Evolutionary conservation across 2,888 invertebrate genomes (phyloP).

Genomic region (Caenorhabditis auriculariae): DNA sequence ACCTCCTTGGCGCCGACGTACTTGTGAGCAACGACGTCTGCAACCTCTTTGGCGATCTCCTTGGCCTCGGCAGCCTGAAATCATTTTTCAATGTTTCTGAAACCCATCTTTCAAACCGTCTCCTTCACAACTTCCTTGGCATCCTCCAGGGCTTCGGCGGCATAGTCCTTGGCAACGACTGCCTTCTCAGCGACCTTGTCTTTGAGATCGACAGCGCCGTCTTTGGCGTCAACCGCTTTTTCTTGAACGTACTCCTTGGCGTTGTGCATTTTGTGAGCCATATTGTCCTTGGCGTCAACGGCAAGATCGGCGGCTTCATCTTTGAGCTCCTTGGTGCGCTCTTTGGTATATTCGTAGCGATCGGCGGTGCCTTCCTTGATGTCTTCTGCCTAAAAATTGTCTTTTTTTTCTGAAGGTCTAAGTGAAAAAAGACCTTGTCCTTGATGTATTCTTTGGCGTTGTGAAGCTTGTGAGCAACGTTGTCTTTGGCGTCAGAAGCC

Average conservation of each 20-base stretch:
- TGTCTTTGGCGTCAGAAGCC: neutral
- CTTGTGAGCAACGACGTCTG: too few species aligned
- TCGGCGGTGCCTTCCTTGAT: neutral
- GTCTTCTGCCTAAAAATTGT: too few species aligned
- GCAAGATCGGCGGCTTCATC: too few species aligned
- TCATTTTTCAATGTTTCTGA: too few species aligned
- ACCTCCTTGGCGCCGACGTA: too few species aligned
- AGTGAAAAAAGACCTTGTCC: neutral
- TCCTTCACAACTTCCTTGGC: slow-evolving; percentile 5
- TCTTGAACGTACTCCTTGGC: neutral
- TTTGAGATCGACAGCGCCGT: neutral
- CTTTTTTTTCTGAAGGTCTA: too few species aligned
- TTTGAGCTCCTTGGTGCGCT: too few species aligned
- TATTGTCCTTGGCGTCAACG: neutral
- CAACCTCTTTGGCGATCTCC: too few species aligned
- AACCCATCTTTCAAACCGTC: too few species aligned
- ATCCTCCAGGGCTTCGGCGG: neutral
- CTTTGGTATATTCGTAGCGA: neutral
- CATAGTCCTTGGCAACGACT: slow-evolving; percentile 2
- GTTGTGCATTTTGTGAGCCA: neutral
- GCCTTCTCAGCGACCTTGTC: neutral
- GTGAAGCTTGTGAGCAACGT: neutral
- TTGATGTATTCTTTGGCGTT: neutral
- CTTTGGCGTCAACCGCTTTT: neutral
- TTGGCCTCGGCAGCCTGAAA: too few species aligned